Conservation (phyloP, 2,888 invertebrate species). For the Pandemis corylana region DNA sequence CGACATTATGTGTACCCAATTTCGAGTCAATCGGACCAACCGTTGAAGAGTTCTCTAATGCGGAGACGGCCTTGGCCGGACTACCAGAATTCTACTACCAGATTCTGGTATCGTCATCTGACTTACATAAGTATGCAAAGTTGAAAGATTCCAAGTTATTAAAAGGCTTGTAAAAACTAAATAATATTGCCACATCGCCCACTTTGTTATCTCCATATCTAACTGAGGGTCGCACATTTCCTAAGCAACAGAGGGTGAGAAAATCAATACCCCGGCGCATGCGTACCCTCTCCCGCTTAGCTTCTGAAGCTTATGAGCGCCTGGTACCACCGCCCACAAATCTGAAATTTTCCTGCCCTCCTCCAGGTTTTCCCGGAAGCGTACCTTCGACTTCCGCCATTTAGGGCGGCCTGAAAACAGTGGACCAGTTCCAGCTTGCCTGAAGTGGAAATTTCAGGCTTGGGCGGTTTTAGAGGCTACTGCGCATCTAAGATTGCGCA, state of each 20-base stretch:
- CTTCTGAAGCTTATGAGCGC: conserved; percentile 57
- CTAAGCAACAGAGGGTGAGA: conserved; percentile 40
- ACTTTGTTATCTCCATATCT: conserved; percentile 19
- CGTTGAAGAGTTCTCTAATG: too few species aligned
- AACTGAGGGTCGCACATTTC: conserved; percentile 14
- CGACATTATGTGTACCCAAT: too few species aligned
- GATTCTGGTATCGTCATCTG: too few species aligned
- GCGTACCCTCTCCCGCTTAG: conserved; percentile 53
- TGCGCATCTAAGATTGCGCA: conserved; percentile 69
- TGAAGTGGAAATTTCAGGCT: conserved; percentile 41
- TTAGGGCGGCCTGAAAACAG: conserved; percentile 67
- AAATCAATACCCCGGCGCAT: conserved; percentile 68
- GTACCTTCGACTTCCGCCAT: conserved; percentile 66
- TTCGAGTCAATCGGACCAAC: too few species aligned
- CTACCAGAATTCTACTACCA: too few species aligned
- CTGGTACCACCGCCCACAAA: conserved; percentile 81
- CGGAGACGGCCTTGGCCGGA: too few species aligned
- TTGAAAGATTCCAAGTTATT: too few species aligned
- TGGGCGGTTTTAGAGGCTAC: conserved; percentile 40
- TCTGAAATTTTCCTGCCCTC: conserved; percentile 82
- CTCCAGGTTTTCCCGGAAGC: conserved; percentile 71
- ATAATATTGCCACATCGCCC: conserved; percentile 15
- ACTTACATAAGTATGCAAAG: too few species aligned
- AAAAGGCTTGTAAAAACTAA: neutral
- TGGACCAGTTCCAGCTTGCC: conserved; percentile 25